Conservation (phyloP, 2,113 vertebrate genomes). For the Miniopterus natalensis region DNA sequence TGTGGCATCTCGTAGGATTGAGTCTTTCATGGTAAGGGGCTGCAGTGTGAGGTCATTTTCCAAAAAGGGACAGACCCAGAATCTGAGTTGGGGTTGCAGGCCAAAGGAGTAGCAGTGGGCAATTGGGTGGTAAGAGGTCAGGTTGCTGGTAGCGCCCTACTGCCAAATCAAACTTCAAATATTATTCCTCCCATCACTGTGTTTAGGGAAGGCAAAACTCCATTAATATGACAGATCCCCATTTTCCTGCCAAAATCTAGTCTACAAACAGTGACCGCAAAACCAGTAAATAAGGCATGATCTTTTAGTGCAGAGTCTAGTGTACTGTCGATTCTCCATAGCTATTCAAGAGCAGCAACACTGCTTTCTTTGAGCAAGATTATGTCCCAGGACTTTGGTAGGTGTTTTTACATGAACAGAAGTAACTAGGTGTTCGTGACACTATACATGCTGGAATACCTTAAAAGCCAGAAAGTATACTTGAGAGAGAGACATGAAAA, state of each 20-base stretch:
- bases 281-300: not conserved
- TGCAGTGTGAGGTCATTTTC: not conserved
- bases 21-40: not conserved
- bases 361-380: no score
- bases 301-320: not conserved
- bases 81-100: not conserved
- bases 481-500: slow-evolving; percentile 20
- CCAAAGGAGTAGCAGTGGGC: not conserved
- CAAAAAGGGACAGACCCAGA: not conserved
- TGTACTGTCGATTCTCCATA: not conserved
- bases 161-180: slow-evolving; percentile 18
- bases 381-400: not conserved
- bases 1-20: not conserved
- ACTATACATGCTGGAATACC: not conserved
- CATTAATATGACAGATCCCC: not conserved
- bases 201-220: slow-evolving; percentile 12
- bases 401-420: no score
- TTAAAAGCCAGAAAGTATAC: slow-evolving; percentile 24
- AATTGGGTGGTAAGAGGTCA: not conserved
- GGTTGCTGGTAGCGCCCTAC: not conserved
- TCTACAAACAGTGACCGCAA: not conserved
- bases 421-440: not conserved
- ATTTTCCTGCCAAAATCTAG: not conserved
- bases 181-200: not conserved
- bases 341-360: not conserved